Evolutionary conservation across 2,113 vertebrate genomes (phyloP).

Genomic region (Catharus minimus): DNA sequence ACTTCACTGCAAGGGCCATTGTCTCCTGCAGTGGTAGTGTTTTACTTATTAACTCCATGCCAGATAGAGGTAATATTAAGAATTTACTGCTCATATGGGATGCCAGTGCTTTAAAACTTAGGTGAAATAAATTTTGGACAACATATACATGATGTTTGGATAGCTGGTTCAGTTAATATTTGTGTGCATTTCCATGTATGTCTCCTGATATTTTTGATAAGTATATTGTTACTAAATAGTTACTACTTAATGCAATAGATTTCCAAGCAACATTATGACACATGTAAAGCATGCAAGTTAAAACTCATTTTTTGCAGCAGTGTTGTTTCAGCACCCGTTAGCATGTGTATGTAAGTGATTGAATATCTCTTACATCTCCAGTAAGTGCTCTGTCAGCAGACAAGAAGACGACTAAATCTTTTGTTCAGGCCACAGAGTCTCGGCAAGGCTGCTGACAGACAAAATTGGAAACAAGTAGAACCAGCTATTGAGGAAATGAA

Average conservation of each 20-base stretch:
- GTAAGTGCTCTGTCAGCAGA: slow-evolving; percentile 62
- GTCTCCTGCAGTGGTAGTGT: background rate
- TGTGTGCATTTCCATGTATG: slow-evolving; percentile 14
- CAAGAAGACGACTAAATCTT: slow-evolving; percentile 50
- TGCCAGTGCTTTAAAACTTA: background rate
- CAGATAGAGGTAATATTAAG: background rate
- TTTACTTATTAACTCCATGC: background rate
- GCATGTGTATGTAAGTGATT: slow-evolving; percentile 40
- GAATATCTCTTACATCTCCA: slow-evolving; percentile 48
- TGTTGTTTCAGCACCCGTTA: slow-evolving; percentile 31
- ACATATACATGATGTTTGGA: background rate
- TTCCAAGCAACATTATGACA: slow-evolving; percentile 46
- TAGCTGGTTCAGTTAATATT: slow-evolving; percentile 21
- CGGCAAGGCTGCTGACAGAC: slow-evolving; percentile 54
- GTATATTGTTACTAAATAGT: slow-evolving; percentile 43
- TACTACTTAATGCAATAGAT: slow-evolving; percentile 39
- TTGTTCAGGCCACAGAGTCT: slow-evolving; percentile 41
- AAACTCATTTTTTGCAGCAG: slow-evolving; percentile 48
- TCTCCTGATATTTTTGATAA: slow-evolving; percentile 32
- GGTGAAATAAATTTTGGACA: background rate
- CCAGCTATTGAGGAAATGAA: slow-evolving; percentile 60
- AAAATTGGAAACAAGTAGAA: slow-evolving; percentile 49
- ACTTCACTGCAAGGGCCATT: background rate
- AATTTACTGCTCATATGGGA: background rate
- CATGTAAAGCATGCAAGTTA: slow-evolving; percentile 50